phyloP scores from a whole-genome alignment of 2,888 invertebrate species.

The Ferrisia virgata region DNA sequence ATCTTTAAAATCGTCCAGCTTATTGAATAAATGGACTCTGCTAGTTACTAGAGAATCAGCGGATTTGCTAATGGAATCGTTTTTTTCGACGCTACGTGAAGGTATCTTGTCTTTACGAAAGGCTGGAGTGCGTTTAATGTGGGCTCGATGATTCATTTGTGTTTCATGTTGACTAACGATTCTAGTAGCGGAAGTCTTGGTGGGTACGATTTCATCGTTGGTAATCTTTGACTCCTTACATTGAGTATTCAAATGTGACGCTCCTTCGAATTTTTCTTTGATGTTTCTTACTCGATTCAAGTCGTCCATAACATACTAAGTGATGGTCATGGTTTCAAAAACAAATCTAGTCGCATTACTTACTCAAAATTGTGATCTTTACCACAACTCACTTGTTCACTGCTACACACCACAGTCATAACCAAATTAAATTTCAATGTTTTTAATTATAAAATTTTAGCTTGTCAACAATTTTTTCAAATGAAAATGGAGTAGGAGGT shows the following conservation, averaged over 20 bases:
- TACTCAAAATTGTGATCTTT: neutral
- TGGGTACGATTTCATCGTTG: neutral
- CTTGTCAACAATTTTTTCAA: neutral
- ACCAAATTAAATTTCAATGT: too few relatives aligned
- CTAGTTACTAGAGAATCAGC: constrained; percentile 13
- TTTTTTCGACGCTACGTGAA: neutral
- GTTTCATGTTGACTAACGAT: neutral
- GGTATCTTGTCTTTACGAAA: constrained; percentile 57
- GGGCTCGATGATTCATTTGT: constrained; percentile 28
- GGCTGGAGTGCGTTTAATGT: constrained; percentile 60
- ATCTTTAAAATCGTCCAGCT: neutral
- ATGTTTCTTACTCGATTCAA: constrained; percentile 50
- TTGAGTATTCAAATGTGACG: constrained; percentile 24
- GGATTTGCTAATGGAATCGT: neutral
- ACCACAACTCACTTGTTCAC: neutral
- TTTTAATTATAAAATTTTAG: neutral
- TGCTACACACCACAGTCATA: too few relatives aligned
- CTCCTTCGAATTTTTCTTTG: constrained; percentile 50
- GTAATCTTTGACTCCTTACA: neutral
- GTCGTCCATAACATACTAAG: constrained; percentile 50
- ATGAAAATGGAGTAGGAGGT: neutral
- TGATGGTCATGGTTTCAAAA: neutral
- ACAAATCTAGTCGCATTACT: neutral
- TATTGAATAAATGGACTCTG: constrained; percentile 25
- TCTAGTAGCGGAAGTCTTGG: neutral